Evolutionary conservation across 2,797 vertebrate species (phyloP).

Genomic region (Meriones psammophilus): DNA sequence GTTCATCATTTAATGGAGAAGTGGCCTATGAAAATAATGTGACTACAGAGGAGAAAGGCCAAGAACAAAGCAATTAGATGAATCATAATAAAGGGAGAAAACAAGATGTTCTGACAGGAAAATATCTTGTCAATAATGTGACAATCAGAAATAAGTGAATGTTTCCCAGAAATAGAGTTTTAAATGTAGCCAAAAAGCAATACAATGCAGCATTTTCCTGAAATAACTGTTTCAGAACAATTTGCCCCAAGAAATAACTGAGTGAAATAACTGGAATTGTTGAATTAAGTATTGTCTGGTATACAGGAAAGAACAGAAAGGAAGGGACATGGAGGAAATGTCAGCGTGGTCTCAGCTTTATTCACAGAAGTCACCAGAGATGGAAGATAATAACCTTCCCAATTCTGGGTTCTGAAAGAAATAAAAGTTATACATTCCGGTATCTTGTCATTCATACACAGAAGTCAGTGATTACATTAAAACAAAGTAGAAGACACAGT

Average conservation of each 20-base stretch:
- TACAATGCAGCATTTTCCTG: conserved; percentile 5
- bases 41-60: conserved; percentile 10
- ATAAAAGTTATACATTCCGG: background rate
- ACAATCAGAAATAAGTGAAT: background rate
- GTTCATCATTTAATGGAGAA: background rate
- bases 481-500: background rate
- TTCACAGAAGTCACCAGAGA: background rate
- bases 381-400: background rate
- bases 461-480: background rate
- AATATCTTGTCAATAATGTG: background rate
- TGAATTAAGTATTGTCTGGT: background rate
- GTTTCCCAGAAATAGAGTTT: conserved; percentile 41
- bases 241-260: background rate
- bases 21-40: background rate
- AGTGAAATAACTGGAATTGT: background rate
- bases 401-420: background rate
- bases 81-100: conserved; percentile 37
- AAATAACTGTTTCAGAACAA: conserved; percentile 47
- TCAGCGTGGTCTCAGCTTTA: background rate
- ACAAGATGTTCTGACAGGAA: conserved; percentile 26
- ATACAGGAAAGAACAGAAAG: background rate
- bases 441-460: background rate
- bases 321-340: background rate
- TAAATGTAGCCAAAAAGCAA: conserved; percentile 25
- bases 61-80: conserved; percentile 56